phyloP scores from a whole-genome alignment of 2,888 invertebrate genomes.

The Bruchidius siliquastri region DNA sequence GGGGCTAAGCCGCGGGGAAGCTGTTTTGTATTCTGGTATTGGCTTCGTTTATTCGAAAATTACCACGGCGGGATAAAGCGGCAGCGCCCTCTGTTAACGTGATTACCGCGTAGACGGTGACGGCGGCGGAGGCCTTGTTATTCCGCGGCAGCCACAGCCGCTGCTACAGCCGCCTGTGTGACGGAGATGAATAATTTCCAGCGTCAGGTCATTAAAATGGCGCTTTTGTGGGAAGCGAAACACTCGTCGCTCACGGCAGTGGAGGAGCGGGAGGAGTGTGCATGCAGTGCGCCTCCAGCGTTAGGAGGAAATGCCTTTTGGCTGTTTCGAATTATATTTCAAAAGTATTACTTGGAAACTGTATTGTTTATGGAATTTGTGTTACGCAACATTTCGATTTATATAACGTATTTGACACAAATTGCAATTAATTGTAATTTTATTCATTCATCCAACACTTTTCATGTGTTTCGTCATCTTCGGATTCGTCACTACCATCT shows the following conservation, averaged over 20 bases:
- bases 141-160: not conserved
- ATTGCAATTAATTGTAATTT: too few species aligned
- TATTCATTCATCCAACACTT: too few species aligned
- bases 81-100: not conserved
- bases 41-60: constrained; percentile 38
- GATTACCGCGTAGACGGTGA: not conserved
- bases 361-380: too few species aligned
- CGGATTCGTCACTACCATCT: too few species aligned
- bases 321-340: not conserved
- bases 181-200: not conserved
- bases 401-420: too few species aligned
- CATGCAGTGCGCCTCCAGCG: not conserved
- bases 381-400: too few species aligned
- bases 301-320: not conserved
- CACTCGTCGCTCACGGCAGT: not conserved
- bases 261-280: not conserved
- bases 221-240: not conserved
- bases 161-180: not conserved
- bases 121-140: not conserved
- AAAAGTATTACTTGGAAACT: too few species aligned
- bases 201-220: not conserved
- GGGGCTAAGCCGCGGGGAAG: constrained; percentile 10
- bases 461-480: too few species aligned
- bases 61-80: constrained; percentile 28
- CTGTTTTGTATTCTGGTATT: constrained; percentile 36